These are phyloP conservation scores for Heliothis subflexa DNA, from an alignment of 1,140 invertebrate genomes.

Conservation along the genomic window DNA sequence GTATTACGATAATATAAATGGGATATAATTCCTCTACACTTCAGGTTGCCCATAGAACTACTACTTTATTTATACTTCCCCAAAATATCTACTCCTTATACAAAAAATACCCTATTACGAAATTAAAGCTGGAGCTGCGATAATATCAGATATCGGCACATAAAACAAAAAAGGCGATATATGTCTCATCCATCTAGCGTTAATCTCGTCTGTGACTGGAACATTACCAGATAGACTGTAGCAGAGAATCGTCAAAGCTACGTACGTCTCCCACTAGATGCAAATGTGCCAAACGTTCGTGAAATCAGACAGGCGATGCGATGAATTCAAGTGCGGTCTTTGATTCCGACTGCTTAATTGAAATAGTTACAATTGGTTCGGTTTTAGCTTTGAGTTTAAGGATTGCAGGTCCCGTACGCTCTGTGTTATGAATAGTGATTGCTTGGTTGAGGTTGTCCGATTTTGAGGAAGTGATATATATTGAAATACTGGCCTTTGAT, in stretches of 20 bases:
- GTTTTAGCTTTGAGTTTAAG: constrained; percentile 26
- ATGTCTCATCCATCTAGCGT: neutral
- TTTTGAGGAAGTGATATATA: neutral
- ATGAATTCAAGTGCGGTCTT: constrained; percentile 40
- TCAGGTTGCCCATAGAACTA: too few relatives aligned
- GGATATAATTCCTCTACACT: too few relatives aligned
- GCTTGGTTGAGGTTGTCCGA: neutral
- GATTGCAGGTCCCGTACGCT: constrained; percentile 13
- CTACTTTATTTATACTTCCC: too few relatives aligned
- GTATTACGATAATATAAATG: too few relatives aligned
- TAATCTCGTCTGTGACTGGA: constrained; percentile 36
- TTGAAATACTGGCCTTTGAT: neutral
- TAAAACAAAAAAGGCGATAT: neutral
- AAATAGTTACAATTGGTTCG: constrained; percentile 35
- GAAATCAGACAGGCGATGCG: constrained; percentile 31
- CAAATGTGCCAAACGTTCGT: constrained; percentile 52
- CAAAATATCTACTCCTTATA: too few relatives aligned
- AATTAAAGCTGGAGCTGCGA: neutral
- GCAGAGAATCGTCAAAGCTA: constrained; percentile 54
- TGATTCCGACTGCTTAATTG: constrained; percentile 35
- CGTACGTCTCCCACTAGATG: constrained; percentile 50
- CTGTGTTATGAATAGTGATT: constrained; percentile 11
- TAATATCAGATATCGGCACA: neutral
- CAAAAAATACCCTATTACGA: neutral
- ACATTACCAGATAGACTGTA: constrained; percentile 46